These are phyloP conservation scores for Sebastes oblongus DNA, from an alignment of 2,797 vertebrate species.

Conservation along the genomic window DNA sequence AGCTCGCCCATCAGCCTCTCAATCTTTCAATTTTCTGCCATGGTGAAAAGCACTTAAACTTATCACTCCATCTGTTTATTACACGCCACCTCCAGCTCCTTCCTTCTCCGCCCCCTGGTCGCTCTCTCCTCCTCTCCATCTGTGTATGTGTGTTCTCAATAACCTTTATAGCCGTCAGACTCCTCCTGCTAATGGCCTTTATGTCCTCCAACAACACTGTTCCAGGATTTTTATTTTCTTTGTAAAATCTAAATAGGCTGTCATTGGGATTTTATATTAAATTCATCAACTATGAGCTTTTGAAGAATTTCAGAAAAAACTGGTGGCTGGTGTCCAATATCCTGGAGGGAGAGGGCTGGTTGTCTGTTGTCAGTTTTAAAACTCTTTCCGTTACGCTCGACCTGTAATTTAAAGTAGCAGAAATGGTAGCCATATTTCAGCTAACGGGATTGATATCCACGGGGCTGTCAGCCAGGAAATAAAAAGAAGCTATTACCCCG, in stretches of 20 bases:
- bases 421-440: conserved; percentile 47
- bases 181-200: conserved; percentile 35
- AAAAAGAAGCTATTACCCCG: conserved; percentile 36
- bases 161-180: conserved; percentile 31
- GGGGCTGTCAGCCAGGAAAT: conserved; percentile 48
- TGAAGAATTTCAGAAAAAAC: conserved; percentile 13
- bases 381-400: conserved; percentile 25
- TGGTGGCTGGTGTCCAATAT: conserved; percentile 21
- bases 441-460: conserved; percentile 48
- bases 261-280: conserved; percentile 17
- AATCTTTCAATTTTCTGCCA: conserved; percentile 73
- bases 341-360: neutral
- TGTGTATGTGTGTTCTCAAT: conserved; percentile 50
- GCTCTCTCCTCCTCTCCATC: conserved; percentile 58
- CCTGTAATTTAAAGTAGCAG: conserved; percentile 51
- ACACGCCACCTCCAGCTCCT: conserved; percentile 47
- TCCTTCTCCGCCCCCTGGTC: conserved; percentile 40
- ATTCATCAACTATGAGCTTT: neutral
- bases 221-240: neutral
- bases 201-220: conserved; percentile 18
- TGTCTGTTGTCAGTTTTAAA: conserved; percentile 44
- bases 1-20: conserved; percentile 49
- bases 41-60: conserved; percentile 69
- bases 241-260: conserved; percentile 1
- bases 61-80: conserved; percentile 75